These are phyloP conservation scores for Orthosia incerta DNA, from an alignment of 2,888 invertebrate species.

Conservation along the genomic window DNA sequence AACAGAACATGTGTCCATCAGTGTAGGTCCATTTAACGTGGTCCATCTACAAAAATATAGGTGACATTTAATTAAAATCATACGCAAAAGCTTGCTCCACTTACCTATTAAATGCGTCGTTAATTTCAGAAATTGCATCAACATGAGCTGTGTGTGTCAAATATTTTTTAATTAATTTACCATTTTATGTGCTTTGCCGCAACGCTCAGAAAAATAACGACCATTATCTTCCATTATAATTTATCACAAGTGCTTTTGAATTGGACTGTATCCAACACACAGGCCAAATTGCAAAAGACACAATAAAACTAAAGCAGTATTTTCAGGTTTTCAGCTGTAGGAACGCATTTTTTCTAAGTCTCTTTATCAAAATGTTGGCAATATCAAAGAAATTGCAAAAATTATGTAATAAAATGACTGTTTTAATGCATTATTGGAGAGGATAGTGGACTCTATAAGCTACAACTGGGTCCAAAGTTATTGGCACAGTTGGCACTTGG, in stretches of 20 bases:
- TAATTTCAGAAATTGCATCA: constrained; percentile 51
- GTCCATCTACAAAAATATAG: constrained; percentile 1
- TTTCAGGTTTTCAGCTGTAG: constrained; percentile 20
- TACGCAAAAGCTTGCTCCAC: constrained; percentile 37
- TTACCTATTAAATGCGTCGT: constrained; percentile 44
- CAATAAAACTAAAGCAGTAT: constrained; percentile 31
- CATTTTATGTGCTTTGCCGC: constrained; percentile 45
- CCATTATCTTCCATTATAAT: constrained; percentile 57
- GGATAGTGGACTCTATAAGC: constrained; percentile 65
- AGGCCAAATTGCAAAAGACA: constrained; percentile 46
- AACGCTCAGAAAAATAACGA: constrained; percentile 52
- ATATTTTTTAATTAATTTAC: constrained; percentile 61
- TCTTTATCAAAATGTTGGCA: constrained; percentile 61
- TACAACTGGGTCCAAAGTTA: constrained; percentile 76
- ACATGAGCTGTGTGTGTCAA: constrained; percentile 49
- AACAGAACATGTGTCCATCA: neutral
- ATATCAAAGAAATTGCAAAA: constrained; percentile 72
- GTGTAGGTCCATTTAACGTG: neutral
- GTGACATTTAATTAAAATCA: constrained; percentile 30
- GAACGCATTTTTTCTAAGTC: constrained; percentile 24
- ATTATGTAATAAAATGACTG: constrained; percentile 70
- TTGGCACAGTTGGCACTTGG: constrained; percentile 80
- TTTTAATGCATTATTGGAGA: constrained; percentile 69
- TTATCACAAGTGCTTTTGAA: constrained; percentile 55
- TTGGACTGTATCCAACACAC: constrained; percentile 60